phyloP scores from a whole-genome alignment of 2,113 vertebrate species.

The Xenotilapia caudafasciata region DNA sequence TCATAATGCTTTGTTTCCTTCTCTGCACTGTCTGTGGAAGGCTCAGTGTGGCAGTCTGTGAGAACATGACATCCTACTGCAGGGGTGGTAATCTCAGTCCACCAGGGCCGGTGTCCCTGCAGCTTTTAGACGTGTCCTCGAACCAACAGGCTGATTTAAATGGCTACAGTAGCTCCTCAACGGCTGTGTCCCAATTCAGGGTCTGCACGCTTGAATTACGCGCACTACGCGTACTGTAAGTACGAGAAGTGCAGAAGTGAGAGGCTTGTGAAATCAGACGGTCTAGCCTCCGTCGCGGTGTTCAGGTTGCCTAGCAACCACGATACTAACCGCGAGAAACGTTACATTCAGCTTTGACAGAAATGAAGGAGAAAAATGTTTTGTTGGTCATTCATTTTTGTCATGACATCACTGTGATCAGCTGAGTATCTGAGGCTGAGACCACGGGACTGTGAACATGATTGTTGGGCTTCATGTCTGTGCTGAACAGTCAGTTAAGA shows the following conservation, averaged over 20 bases:
- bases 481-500: accelerated
- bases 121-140: background rate
- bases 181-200: background rate
- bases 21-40: background rate
- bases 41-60: background rate
- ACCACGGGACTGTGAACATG: accelerated
- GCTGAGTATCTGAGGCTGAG: background rate
- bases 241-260: background rate
- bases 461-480: background rate
- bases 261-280: background rate
- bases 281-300: accelerated
- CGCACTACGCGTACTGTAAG: accelerated
- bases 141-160: background rate
- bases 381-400: background rate
- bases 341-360: accelerated
- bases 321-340: accelerated
- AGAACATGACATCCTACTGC: background rate
- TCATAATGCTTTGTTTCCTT: background rate
- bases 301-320: background rate
- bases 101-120: background rate
- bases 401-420: background rate
- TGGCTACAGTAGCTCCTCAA: background rate
- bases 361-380: background rate
- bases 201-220: accelerated
- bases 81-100: background rate